Conservation (phyloP, 2,797 vertebrate genomes). For the Eupleurogrammus muticus region DNA sequence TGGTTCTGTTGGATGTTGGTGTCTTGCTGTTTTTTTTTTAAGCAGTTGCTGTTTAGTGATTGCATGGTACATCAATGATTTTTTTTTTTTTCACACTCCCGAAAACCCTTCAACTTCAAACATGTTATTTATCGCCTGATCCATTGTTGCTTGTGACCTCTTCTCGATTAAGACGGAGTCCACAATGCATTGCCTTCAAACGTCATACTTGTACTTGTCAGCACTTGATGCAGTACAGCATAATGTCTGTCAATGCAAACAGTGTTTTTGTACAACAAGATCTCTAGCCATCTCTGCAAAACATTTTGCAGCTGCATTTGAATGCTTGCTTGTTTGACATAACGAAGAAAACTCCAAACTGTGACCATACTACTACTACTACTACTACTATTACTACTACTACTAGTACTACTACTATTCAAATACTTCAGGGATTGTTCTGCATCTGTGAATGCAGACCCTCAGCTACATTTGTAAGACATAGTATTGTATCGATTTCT, state of each 20-base stretch:
- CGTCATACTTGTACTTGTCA: slow-evolving; percentile 78
- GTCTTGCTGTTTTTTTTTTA: slow-evolving; percentile 57
- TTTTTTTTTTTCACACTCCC: slow-evolving; percentile 59
- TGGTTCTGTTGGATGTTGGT: slow-evolving; percentile 66
- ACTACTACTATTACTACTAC: slow-evolving; percentile 78
- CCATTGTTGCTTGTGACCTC: slow-evolving; percentile 77
- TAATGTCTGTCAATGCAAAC: slow-evolving; percentile 89
- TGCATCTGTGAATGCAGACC: slow-evolving; percentile 87
- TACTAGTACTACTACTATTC: slow-evolving; percentile 86
- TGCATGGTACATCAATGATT: slow-evolving; percentile 72
- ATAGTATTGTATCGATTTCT: slow-evolving; percentile 95
- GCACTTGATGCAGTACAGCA: slow-evolving; percentile 85
- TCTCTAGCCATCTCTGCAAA: slow-evolving; percentile 82
- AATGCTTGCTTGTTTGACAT: slow-evolving; percentile 82
- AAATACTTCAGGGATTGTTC: slow-evolving; percentile 95
- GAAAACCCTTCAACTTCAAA: slow-evolving; percentile 33
- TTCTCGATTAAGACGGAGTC: slow-evolving; percentile 74
- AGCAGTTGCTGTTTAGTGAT: slow-evolving; percentile 69
- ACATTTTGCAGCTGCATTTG: slow-evolving; percentile 74
- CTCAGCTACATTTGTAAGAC: slow-evolving; percentile 93
- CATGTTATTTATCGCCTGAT: slow-evolving; percentile 65
- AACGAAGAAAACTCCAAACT: slow-evolving; percentile 89
- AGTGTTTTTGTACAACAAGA: slow-evolving; percentile 84
- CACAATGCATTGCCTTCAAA: slow-evolving; percentile 83
- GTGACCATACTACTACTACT: slow-evolving; percentile 88